A percentile compares a stretch with the other conserved stretches of the same genome.
phyloP scores from a whole-genome alignment of 1,140 invertebrate genomes.

The Acromyrmex charruanus region DNA sequence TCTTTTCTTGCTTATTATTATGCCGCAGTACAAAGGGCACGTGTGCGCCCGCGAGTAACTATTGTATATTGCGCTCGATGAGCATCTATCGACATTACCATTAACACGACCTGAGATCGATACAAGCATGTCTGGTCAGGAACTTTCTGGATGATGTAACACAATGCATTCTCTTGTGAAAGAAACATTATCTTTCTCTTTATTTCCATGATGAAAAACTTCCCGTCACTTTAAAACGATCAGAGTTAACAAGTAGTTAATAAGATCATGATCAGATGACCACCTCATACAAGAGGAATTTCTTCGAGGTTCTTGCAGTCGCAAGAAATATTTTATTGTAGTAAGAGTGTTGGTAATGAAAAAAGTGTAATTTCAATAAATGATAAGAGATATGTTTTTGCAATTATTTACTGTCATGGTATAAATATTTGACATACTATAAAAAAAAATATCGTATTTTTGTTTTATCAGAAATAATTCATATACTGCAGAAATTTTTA shows the following conservation, averaged over 20 bases:
- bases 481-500: neutral
- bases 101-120: constrained; percentile 44
- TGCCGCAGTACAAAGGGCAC: neutral
- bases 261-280: constrained; percentile 6
- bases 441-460: neutral
- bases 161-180: neutral
- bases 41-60: constrained; percentile 24
- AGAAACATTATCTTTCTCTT: neutral
- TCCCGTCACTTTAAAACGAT: constrained; percentile 40
- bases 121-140: neutral
- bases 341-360: neutral
- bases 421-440: neutral
- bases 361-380: neutral
- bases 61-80: constrained; percentile 6
- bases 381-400: neutral
- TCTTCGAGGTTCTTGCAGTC: neutral
- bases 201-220: neutral
- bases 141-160: constrained; percentile 34
- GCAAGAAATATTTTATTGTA: neutral
- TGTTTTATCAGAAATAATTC: neutral
- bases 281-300: constrained; percentile 25
- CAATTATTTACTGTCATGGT: neutral
- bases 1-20: neutral
- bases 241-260: constrained; percentile 27
- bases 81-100: constrained; percentile 21